Evolutionary conservation across 2,888 invertebrate genomes (phyloP), one percentile per base, ranked within the genome.

Genomic region (Pecten maximus): DNA sequence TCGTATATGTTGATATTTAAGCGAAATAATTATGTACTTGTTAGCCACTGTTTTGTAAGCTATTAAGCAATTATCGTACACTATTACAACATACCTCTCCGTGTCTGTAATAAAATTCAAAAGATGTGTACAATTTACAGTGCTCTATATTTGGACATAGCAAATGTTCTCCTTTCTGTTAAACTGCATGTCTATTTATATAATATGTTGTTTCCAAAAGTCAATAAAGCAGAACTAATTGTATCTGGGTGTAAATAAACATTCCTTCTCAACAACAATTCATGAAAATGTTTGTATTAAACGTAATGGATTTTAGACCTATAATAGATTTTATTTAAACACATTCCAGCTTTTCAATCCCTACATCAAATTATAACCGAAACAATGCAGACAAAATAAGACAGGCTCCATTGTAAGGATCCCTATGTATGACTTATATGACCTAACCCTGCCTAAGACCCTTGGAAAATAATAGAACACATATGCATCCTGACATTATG

Each of bases 191-290:
- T 74, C 74, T 74, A 74, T 74, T 35, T 74, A 35, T 28, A 74
- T 74, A 74, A 74, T 74, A 74, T 74, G 19, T 74, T 35, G 74
- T 74, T 74, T 74, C 74, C 74, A 35, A 28, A 74, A 74, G 74
- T 74, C 74, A 74, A 74, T 74, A 74, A 74, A 74, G 15, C 74
- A 74, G 74, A 23, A 74, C 74, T 74, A 74, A 74, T 74, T 74
- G 12, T 28, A 10, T 74, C 74, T 74, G 74, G 74, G 74, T 74
- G 74, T 35, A 74, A 74, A 74, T 74, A 74, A 74, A 74, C 15
- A 74, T 74, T 35, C 35, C 74, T 15, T 12, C 16, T 35, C 28
- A 74, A 35, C 74, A 74, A 74, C 74, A 74, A 74, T 74, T 3
- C 74, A 35, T 35, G 74, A 35, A 4, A 0, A 28, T 74, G 74